Base-by-base conservation (phyloP, 2,888 invertebrate genomes). In the Noctua janthina region DNA sequence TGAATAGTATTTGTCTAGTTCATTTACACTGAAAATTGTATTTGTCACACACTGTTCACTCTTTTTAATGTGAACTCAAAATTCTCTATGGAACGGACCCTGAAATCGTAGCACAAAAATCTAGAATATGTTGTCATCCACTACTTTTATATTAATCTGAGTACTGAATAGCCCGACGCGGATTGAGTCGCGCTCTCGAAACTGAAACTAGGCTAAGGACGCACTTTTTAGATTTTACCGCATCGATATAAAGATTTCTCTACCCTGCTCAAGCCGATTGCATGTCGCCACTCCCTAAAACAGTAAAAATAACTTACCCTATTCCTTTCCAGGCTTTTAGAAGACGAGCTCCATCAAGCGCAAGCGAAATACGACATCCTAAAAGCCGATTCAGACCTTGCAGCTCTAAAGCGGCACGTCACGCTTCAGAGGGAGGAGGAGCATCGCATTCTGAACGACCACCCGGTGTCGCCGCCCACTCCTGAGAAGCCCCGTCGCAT, bases 321-420 rank as follows among this genome's bases (percentile, higher is more conserved):
- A 13, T 54, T 59, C 8, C 2, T 0, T 83, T 86, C 0, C 88
- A 94, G 94, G 46, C 86, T 90, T 64, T 54, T 91, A 35, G 92
- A 94, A 90, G 92, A 92, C 5, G 89, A 89, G 23, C 78, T 93
- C 0, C 66, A 79, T 0, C 81, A 82, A 13, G 79, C 84, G 0
- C 89, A 92, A 62, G 86, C 90, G 4, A 92, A 91, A 39, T 92
- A 91, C 68, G 90, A 91, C 35, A 59, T 84, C 0, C 17, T 93
- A 5, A 91, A 88, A 72, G 84, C 84, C 39, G 93, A 94, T 74
- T 79, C 92, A 54, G 93, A 92, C 76, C 89, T 90, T 0, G 71
- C 82, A 0, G 91, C 91, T 1, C 39, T 74, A 0, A 85, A 88
- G 11, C 72, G 78, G 23, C 75, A 76, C 15, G 59, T 71, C 1